phyloP scores from a whole-genome alignment of 2,888 invertebrate genomes.

The Drosophila buzzatii region DNA sequence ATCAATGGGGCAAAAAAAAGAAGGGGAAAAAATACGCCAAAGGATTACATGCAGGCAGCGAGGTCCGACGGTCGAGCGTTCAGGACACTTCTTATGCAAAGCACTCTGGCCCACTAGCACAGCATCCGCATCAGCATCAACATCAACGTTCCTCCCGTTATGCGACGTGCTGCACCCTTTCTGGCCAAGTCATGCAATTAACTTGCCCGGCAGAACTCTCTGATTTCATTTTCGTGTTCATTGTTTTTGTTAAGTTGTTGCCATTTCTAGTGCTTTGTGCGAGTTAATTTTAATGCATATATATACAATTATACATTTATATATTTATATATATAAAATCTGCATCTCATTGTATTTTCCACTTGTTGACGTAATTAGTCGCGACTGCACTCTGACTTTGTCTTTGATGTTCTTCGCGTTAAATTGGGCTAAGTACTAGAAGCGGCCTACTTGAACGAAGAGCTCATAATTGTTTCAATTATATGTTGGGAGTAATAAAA shows the following conservation, averaged over 20 bases:
- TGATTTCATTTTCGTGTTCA: constrained; percentile 50
- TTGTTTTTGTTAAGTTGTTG: constrained; percentile 60
- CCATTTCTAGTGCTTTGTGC: constrained; percentile 52
- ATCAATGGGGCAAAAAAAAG: constrained; percentile 58
- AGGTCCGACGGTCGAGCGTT: constrained; percentile 38
- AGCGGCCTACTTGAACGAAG: constrained; percentile 11
- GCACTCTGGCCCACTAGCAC: constrained; percentile 50
- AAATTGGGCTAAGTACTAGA: constrained; percentile 63
- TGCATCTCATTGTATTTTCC: constrained; percentile 21
- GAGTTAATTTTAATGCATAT: constrained; percentile 69
- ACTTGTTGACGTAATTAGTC: constrained; percentile 73
- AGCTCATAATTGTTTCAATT: constrained; percentile 59
- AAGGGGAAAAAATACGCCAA: constrained; percentile 6
- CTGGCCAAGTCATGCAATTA: constrained; percentile 63
- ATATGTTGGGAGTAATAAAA: too few species aligned
- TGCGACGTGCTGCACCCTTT: neutral
- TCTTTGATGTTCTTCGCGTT: constrained; percentile 63
- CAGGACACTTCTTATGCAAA: constrained; percentile 62
- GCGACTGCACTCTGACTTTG: constrained; percentile 37
- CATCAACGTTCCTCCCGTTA: neutral
- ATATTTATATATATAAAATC: neutral
- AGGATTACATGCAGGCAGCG: constrained; percentile 54
- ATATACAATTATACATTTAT: neutral
- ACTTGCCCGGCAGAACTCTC: constrained; percentile 61
- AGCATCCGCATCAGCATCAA: neutral